A percentile compares a stretch with the other conserved stretches of the same genome.
Conservation (phyloP, 2,113 vertebrate genomes). For the Arenaria interpres region DNA sequence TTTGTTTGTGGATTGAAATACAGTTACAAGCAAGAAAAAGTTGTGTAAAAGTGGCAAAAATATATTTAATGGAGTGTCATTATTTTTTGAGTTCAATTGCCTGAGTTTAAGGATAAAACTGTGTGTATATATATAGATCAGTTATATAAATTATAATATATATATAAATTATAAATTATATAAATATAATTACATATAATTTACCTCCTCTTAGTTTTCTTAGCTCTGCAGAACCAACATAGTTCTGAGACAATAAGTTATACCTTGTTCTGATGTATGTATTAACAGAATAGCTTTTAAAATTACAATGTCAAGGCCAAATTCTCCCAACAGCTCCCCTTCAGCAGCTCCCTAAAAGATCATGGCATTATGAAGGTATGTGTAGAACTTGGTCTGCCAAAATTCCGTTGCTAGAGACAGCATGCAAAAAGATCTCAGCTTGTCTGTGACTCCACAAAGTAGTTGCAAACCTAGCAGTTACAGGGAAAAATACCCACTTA, state of each 20-base stretch:
- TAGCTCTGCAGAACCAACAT: neutral
- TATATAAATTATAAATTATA: neutral
- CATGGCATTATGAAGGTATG: neutral
- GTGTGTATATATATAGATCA: neutral
- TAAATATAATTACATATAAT: neutral
- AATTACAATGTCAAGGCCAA: neutral
- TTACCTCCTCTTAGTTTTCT: neutral
- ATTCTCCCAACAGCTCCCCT: neutral
- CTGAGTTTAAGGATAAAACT: neutral
- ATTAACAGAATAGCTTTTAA: neutral
- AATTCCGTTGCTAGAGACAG: neutral
- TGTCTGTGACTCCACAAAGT: neutral
- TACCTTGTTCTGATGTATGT: neutral
- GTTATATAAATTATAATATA: neutral
- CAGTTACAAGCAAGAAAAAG: neutral
- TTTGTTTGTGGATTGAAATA: neutral
- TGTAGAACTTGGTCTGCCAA: neutral
- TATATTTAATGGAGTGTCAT: neutral
- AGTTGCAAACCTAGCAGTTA: neutral
- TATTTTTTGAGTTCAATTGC: neutral
- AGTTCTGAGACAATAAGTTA: neutral
- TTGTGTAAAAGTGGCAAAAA: neutral
- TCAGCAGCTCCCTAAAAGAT: neutral
- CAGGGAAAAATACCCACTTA: accelerated
- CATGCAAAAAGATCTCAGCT: neutral